Conservation (phyloP, 2,797 vertebrate species). For the Halcyon smyrnensis region DNA sequence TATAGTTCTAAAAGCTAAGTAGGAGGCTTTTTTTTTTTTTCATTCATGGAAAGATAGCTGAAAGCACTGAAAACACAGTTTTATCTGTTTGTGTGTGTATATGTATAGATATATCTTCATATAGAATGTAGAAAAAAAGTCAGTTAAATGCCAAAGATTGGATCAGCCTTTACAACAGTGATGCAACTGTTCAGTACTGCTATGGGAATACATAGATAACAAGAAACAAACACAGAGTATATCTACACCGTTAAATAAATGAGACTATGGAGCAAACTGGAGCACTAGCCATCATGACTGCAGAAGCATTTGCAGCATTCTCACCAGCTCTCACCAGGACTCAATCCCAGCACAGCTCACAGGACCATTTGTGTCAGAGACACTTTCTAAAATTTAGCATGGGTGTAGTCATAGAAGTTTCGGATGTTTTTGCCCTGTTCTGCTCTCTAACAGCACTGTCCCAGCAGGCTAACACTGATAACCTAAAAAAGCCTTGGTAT, state of each 20-base stretch:
- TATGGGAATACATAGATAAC: background rate
- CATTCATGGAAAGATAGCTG: background rate
- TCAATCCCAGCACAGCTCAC: background rate
- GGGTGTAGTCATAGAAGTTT: background rate
- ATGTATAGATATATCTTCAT: background rate
- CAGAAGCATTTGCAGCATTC: background rate
- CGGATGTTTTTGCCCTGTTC: background rate
- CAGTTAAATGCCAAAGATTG: background rate
- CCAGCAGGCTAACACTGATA: background rate
- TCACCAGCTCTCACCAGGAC: background rate
- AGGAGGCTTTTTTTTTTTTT: background rate
- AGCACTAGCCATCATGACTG: accelerated
- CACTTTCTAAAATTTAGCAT: background rate
- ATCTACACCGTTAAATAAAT: background rate
- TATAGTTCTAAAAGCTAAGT: background rate
- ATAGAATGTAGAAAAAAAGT: background rate
- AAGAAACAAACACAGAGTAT: background rate
- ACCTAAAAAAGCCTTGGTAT: background rate
- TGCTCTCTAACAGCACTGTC: background rate
- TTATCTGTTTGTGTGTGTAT: background rate
- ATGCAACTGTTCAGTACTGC: background rate
- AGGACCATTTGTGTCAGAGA: background rate
- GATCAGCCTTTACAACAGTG: background rate
- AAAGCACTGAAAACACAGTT: background rate
- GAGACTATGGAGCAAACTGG: background rate